Evolutionary conservation across 2,797 vertebrate species (phyloP).

Genomic region (Cynodonichthys magdalenae): DNA sequence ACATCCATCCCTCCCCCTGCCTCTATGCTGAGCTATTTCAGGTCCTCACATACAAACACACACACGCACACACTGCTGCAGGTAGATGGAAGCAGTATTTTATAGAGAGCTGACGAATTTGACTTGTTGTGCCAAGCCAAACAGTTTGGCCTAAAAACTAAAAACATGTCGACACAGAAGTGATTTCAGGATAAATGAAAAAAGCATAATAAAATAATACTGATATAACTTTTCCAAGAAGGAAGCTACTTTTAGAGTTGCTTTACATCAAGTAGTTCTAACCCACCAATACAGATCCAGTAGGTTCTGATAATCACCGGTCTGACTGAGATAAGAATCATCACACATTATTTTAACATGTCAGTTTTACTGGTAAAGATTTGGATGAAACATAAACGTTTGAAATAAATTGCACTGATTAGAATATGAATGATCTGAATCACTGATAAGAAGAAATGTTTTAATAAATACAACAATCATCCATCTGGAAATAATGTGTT

Average conservation of each 20-base stretch:
- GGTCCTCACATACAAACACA: constrained; percentile 74
- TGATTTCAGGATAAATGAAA: background rate
- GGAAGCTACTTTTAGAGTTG: background rate
- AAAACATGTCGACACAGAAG: constrained; percentile 3
- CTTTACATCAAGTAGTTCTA: background rate
- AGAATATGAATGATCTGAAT: too few species aligned
- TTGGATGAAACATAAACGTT: too few species aligned
- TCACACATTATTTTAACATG: too few species aligned
- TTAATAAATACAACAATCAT: too few species aligned
- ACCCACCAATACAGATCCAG: too few species aligned
- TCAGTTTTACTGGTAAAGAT: too few species aligned
- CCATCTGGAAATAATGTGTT: constrained; percentile 16
- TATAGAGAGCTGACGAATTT: too few species aligned
- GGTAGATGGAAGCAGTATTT: constrained; percentile 20
- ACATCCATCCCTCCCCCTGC: constrained; percentile 79
- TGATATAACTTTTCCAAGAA: too few species aligned
- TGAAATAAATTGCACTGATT: too few species aligned
- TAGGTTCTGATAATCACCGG: too few species aligned
- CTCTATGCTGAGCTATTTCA: constrained; percentile 86
- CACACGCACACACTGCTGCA: constrained; percentile 37
- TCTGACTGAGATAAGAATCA: too few species aligned
- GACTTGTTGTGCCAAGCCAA: background rate
- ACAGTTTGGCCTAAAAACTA: background rate
- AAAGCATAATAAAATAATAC: background rate
- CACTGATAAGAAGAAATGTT: too few species aligned